Conservation (phyloP, 2,888 invertebrate genomes). For the Acanthosoma haemorrhoidale region DNA sequence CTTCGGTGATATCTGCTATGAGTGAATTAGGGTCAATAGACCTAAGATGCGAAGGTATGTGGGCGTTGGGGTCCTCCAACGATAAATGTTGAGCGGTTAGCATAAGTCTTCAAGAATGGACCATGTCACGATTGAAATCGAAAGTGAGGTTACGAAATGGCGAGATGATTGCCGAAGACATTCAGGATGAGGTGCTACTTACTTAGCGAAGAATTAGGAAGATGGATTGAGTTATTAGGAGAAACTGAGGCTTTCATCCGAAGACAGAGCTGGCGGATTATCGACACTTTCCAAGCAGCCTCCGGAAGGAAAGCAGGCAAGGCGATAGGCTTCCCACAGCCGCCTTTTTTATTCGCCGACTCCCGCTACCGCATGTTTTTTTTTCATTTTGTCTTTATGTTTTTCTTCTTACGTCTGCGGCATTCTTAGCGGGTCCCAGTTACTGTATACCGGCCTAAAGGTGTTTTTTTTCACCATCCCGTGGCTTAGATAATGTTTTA, state of each 20-base stretch:
- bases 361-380: too few species aligned
- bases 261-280: not conserved
- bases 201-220: not conserved
- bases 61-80: not conserved
- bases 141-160: not conserved
- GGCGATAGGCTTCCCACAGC: too few species aligned
- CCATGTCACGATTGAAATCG: not conserved
- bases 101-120: not conserved
- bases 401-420: too few species aligned
- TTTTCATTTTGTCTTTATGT: too few species aligned
- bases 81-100: not conserved
- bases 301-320: slow-evolving; percentile 12
- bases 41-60: not conserved
- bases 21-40: not conserved
- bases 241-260: not conserved
- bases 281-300: slow-evolving; percentile 5
- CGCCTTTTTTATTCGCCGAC: slow-evolving; percentile 7
- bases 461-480: too few species aligned
- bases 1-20: not conserved
- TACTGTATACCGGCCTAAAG: too few species aligned
- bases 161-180: not conserved
- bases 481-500: too few species aligned
- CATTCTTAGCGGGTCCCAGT: too few species aligned
- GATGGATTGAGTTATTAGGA: slow-evolving; percentile 8
- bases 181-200: too few species aligned